Conservation (phyloP, 2,797 vertebrate species). For the Eulemur coronatus region DNA sequence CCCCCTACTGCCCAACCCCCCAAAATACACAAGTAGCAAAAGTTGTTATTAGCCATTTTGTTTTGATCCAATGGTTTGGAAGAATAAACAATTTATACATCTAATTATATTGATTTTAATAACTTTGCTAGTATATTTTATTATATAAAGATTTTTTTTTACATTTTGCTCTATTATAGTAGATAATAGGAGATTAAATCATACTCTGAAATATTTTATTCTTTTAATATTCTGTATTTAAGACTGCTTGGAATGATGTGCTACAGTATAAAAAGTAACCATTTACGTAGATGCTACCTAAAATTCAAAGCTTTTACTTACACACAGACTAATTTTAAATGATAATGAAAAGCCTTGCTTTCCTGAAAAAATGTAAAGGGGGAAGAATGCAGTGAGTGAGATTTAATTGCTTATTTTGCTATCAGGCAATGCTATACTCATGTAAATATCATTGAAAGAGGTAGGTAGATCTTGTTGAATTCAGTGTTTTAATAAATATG, state of each 20-base stretch:
- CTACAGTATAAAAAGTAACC: not conserved
- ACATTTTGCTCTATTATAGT: not conserved
- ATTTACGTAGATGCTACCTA: not conserved
- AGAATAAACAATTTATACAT: not conserved
- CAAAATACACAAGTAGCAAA: not conserved
- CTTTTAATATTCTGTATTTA: not conserved
- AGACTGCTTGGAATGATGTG: not conserved
- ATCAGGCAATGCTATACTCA: not conserved
- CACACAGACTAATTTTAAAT: not conserved
- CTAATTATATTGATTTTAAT: not conserved
- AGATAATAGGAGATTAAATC: not conserved
- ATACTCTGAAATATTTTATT: not conserved
- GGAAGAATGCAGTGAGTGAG: not conserved
- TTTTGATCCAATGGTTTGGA: not conserved
- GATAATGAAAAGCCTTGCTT: slow-evolving; percentile 8
- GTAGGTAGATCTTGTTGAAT: not conserved
- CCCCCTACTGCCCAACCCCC: not conserved
- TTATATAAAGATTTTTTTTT: not conserved
- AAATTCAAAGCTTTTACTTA: slow-evolving; percentile 28
- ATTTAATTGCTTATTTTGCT: slow-evolving; percentile 40
- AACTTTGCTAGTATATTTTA: not conserved
- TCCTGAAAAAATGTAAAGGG: slow-evolving; percentile 16
- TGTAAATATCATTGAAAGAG: not conserved
- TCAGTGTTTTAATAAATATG: not conserved
- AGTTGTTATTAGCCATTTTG: not conserved